Evolutionary conservation across 1,140 invertebrate species (phyloP).

Genomic region (Samia ricini): DNA sequence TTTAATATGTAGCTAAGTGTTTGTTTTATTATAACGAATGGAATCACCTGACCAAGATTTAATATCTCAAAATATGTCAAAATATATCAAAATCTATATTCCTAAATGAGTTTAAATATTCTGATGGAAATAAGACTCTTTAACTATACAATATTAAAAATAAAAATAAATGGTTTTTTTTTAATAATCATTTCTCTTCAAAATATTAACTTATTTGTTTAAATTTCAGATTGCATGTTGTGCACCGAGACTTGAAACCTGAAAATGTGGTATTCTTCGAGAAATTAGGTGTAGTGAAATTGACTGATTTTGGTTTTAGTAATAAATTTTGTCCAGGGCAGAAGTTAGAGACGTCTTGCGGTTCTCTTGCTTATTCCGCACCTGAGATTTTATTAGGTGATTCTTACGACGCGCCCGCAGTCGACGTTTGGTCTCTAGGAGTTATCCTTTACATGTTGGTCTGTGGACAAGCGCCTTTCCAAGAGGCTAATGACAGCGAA

Average conservation of each 20-base stretch:
- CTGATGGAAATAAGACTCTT: no score
- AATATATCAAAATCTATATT: no score
- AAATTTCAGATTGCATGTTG: slow-evolving; percentile 84
- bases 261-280: slow-evolving; percentile 99
- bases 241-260: slow-evolving; percentile 97
- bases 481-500: slow-evolving; percentile 99
- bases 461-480: slow-evolving; percentile 97
- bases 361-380: slow-evolving; percentile 99
- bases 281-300: slow-evolving; percentile 97
- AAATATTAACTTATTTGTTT: slow-evolving; percentile 15
- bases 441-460: slow-evolving; percentile 99
- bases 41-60: no score
- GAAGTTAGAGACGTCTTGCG: slow-evolving; percentile 98
- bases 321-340: slow-evolving; percentile 98
- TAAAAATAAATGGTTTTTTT: no score
- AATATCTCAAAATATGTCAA: no score
- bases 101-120: no score
- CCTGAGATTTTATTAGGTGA: slow-evolving; percentile 99
- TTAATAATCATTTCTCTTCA: no score
- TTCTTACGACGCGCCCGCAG: slow-evolving; percentile 95
- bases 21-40: no score
- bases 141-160: no score
- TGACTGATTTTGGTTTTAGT: slow-evolving; percentile 99
- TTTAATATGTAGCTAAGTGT: no score
- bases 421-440: slow-evolving; percentile 99